Evolutionary conservation across 2,888 invertebrate species (phyloP).

Genomic region (Liodrosophila aerea): DNA sequence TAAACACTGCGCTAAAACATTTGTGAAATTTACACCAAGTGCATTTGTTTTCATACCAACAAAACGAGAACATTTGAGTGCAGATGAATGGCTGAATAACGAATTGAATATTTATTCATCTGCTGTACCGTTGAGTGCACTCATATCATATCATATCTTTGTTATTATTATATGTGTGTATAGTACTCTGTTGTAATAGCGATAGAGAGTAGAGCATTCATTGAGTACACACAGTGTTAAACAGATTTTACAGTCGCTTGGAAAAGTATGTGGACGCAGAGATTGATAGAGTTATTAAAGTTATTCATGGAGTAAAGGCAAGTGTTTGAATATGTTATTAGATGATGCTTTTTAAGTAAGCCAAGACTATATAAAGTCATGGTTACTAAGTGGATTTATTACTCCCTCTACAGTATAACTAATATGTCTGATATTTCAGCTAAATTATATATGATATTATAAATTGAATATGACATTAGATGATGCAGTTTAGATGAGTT

Average conservation of each 20-base stretch:
- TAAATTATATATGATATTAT: too few relatives aligned
- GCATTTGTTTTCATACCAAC: constrained; percentile 25
- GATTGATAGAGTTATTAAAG: too few relatives aligned
- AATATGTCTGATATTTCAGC: too few relatives aligned
- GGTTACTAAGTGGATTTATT: too few relatives aligned
- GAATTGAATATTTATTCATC: constrained; percentile 39
- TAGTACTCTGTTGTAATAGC: background rate
- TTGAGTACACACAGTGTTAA: background rate
- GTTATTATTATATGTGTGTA: background rate
- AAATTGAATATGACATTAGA: too few relatives aligned
- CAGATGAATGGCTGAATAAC: constrained; percentile 21
- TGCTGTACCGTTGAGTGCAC: constrained; percentile 3
- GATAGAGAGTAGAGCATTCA: background rate
- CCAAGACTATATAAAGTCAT: too few relatives aligned
- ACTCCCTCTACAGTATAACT: too few relatives aligned
- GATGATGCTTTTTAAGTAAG: too few relatives aligned
- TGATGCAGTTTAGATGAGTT: too few relatives aligned
- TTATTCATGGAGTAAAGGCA: too few relatives aligned
- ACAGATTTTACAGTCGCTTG: background rate
- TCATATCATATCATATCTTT: constrained; percentile 4
- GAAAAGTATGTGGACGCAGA: background rate
- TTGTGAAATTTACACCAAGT: constrained; percentile 28
- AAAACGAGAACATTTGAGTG: constrained; percentile 35
- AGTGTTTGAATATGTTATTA: too few relatives aligned
- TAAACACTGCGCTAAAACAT: constrained; percentile 8